Percentiles rank a stretch among this genome's conserved stretches.
phyloP scores from a whole-genome alignment of 1,140 invertebrate genomes.

The Thaumatotibia leucotreta region DNA sequence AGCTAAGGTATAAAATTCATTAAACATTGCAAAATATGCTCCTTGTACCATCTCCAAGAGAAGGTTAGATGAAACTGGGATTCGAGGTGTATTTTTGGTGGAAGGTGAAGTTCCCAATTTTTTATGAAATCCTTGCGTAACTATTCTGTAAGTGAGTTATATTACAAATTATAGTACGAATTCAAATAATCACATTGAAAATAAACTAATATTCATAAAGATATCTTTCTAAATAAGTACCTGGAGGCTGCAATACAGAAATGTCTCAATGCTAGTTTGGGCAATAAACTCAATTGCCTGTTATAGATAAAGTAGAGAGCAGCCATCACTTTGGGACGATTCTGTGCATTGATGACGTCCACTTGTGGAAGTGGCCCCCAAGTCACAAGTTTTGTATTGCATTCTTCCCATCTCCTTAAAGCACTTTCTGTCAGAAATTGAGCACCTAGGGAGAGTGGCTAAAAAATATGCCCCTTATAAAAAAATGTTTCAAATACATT shows the following conservation, averaged over 20 bases:
- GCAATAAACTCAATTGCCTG: slow-evolving; percentile 86
- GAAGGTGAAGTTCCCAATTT: slow-evolving; percentile 55
- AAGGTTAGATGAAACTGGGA: slow-evolving; percentile 90
- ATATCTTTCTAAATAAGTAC: slow-evolving; percentile 62
- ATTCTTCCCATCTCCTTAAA: slow-evolving; percentile 89
- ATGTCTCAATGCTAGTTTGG: slow-evolving; percentile 86
- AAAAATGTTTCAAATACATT: not conserved
- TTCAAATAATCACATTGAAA: slow-evolving; percentile 15
- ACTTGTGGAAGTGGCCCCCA: slow-evolving; percentile 92
- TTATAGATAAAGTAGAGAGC: slow-evolving; percentile 92
- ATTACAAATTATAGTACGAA: not conserved
- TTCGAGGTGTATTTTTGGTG: slow-evolving; percentile 81
- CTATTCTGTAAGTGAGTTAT: slow-evolving; percentile 82
- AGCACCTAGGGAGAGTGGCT: slow-evolving; percentile 84
- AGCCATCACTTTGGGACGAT: slow-evolving; percentile 89
- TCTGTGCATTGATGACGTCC: slow-evolving; percentile 90
- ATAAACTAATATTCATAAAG: slow-evolving; percentile 15
- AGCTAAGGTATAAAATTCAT: slow-evolving; percentile 84
- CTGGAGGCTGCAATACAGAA: slow-evolving; percentile 91
- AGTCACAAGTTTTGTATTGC: slow-evolving; percentile 88
- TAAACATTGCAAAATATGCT: slow-evolving; percentile 93
- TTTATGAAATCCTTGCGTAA: slow-evolving; percentile 88
- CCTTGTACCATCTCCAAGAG: slow-evolving; percentile 91
- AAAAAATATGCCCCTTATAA: no score
- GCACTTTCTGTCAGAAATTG: slow-evolving; percentile 88